Evolutionary conservation across 2,888 invertebrate species (phyloP), one percentile per base, ranked within the genome.

Genomic region (Drosophila vallismaia): DNA sequence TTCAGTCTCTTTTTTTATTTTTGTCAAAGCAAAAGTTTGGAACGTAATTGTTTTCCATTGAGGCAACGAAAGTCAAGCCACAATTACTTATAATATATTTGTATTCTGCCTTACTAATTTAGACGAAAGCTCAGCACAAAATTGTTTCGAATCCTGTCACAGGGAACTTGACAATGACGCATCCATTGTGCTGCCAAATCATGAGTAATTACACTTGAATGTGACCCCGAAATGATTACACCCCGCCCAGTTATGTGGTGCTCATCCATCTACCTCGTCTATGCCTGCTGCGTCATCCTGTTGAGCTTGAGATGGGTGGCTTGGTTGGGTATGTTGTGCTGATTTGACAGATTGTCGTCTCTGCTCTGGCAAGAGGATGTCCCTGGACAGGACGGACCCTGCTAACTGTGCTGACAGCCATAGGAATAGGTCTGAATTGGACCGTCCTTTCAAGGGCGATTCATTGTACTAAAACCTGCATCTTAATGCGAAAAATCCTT

Each of bases 281-380:
- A 53, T 56, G 49, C 58, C 56, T 66, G 76, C 77, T 79, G 75
- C 64, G 77, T 77, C 79, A 76, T 77, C 63, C 70, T 70, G 62
- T 60, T 51, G 54, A 36, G 60, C 49, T 50, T 46, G 57, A 56
- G 60, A 8, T 51, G 31, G 52, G 33, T 49, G 51, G 36, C 36
- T 19, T 19, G 19, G 19, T 19, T 19, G 19, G 36, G 45, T 31
- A 33, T 19, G 60, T 72, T 73, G 73, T 71, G 79, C 80, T 75
- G 80, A 80, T 75, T 79, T 77, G 71, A 76, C 77, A 82, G 71
- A 77, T 81, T 81, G 74, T 79, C 75, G 58, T 64, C 54, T 62
- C 14, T 6, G 4, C 38, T 33, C 29, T 9, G 6, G 33, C 28
- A 19, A 46, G 52, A 26, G 29, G 28, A 29, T n/a, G 53, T 51